Base-by-base conservation (phyloP, 2,888 invertebrate species). In the Caenorhabditis sulstoni region DNA sequence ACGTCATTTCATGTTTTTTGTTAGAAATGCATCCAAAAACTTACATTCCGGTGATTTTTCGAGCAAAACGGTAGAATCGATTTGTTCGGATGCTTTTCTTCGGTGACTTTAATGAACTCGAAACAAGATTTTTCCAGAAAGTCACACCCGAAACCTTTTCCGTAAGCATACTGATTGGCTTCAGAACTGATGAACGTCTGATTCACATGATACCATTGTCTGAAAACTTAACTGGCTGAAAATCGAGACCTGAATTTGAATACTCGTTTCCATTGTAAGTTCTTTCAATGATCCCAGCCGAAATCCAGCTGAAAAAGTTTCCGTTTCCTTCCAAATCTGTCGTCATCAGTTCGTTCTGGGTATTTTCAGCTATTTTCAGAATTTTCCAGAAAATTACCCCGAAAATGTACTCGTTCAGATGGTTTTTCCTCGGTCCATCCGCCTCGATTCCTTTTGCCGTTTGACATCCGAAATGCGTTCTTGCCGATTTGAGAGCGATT, bases 271-370 rank as follows among this genome's bases (percentile, higher is more conserved):
- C 85, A 4, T 73, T 55, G 65, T 62, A 84, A 2, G 87, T 87
- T 8, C 78, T 75, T 55, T 87, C 87, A 7, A 87, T 77, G 49
- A 87, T 87, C 20, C 67, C 66, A 0, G 83, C 87, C n/a, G 81
- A 84, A 16, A 87, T 79, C 23, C 67, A 64, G 8, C 85, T 86
- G 75, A 87, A 86, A 57, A 84, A 71, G 49, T 87, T 87, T 12
- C 41, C 53, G 9, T 70, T 59, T 20, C 70, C 50, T 9, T 79
- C 74, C 29, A 87, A 23, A 14, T 78, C 58, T 1, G 86, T 83
- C 3, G 87, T 87, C 87, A 87, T 87, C 18, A 87, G 59, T 55
- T 87, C 87, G 39, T 87, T 87, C 87, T 87, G 49, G 53, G 85
- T 59, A 5, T 41, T 29, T 29, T 58, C 5, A 20, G 8, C 3